A percentile compares a stretch with the other conserved stretches of the same genome.
phyloP scores from a whole-genome alignment of 2,888 invertebrate genomes.

The Trichopoda pennipes region DNA sequence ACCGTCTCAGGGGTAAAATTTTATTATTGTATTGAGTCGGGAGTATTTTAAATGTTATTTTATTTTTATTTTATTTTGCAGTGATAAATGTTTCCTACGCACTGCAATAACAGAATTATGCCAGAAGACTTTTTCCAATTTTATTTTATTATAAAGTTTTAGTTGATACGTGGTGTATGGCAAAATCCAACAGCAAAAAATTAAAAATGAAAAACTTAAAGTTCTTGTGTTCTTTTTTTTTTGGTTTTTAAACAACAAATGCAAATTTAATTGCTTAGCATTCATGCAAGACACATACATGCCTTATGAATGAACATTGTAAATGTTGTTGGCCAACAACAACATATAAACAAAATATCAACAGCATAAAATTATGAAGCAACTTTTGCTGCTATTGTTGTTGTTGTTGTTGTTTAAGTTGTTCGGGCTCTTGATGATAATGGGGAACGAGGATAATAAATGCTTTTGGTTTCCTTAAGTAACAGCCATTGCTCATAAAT shows the following conservation, averaged over 20 bases:
- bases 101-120: slow-evolving; percentile 67
- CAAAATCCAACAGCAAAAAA: slow-evolving; percentile 12
- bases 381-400: slow-evolving; percentile 59
- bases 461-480: slow-evolving; percentile 71
- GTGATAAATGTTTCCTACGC: slow-evolving; percentile 81
- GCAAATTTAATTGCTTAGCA: slow-evolving; percentile 80
- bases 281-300: slow-evolving; percentile 51
- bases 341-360: slow-evolving; percentile 26
- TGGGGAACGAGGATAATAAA: slow-evolving; percentile 73
- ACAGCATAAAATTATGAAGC: slow-evolving; percentile 61
- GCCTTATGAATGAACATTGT: slow-evolving; percentile 50
- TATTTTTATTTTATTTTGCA: slow-evolving; percentile 67
- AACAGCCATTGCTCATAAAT: slow-evolving; percentile 25
- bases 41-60: slow-evolving; percentile 32
- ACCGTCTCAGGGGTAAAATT: neutral
- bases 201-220: slow-evolving; percentile 33
- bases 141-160: slow-evolving; percentile 52
- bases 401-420: slow-evolving; percentile 51
- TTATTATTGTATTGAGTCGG: slow-evolving; percentile 59
- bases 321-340: slow-evolving; percentile 58
- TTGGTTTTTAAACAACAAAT: slow-evolving; percentile 75
- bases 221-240: neutral
- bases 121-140: slow-evolving; percentile 65
- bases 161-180: slow-evolving; percentile 10
- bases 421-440: slow-evolving; percentile 59